Percentiles rank a stretch among this genome's conserved stretches.
phyloP scores from a whole-genome alignment of 2,113 vertebrate genomes.

The Sminthopsis crassicaudata region DNA sequence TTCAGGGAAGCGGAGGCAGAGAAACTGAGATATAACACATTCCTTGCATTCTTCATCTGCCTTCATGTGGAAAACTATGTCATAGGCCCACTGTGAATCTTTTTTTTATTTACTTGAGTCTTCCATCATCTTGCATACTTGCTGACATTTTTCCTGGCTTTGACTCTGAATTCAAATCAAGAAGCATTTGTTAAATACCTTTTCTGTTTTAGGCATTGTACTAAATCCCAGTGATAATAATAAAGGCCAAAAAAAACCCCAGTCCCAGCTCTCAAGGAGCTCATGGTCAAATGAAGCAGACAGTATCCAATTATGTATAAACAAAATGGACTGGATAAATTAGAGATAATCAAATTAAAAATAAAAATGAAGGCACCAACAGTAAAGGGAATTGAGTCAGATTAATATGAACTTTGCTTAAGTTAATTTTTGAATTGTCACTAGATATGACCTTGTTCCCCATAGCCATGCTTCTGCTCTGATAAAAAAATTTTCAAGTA shows the following conservation, averaged over 20 bases:
- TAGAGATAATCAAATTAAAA: background rate
- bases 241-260: background rate
- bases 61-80: background rate
- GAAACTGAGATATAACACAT: too few relatives aligned
- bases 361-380: background rate
- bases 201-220: background rate
- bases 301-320: background rate
- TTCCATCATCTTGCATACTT: background rate
- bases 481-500: too few relatives aligned
- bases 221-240: background rate
- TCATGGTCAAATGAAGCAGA: background rate
- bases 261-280: background rate
- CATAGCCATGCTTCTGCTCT: background rate
- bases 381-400: background rate
- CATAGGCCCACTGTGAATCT: background rate
- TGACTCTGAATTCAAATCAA: background rate
- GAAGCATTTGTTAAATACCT: background rate
- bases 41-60: background rate
- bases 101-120: background rate
- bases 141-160: background rate
- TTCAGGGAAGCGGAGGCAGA: too few relatives aligned
- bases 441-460: background rate
- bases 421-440: too few relatives aligned
- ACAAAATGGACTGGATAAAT: background rate
- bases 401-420: background rate